Conservation (phyloP, 2,888 invertebrate genomes). For the Apamea sordens region DNA sequence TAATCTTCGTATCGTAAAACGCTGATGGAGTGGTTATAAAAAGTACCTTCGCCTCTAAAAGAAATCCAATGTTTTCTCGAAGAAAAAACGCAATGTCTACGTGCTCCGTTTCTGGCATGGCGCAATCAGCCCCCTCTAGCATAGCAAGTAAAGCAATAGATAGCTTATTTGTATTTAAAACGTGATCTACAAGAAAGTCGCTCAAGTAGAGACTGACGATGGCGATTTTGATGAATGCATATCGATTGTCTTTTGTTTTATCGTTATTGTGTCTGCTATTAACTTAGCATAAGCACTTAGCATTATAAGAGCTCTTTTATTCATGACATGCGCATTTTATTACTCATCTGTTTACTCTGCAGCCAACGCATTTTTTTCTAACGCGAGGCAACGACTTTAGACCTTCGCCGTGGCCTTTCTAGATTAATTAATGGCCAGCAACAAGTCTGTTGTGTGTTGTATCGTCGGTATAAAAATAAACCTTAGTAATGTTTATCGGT, state of each 20-base stretch:
- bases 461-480: slow-evolving; percentile 81
- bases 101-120: slow-evolving; percentile 70
- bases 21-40: slow-evolving; percentile 49
- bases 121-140: slow-evolving; percentile 72
- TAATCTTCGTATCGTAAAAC: slow-evolving; percentile 54
- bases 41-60: slow-evolving; percentile 57
- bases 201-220: slow-evolving; percentile 66
- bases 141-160: slow-evolving; percentile 74
- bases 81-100: slow-evolving; percentile 64
- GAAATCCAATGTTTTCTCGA: slow-evolving; percentile 62
- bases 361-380: slow-evolving; percentile 47
- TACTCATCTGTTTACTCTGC: slow-evolving; percentile 52
- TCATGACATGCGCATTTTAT: slow-evolving; percentile 42
- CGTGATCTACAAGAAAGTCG: slow-evolving; percentile 73
- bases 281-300: slow-evolving; percentile 50
- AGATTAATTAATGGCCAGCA: slow-evolving; percentile 77
- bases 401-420: slow-evolving; percentile 85
- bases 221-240: slow-evolving; percentile 67
- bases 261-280: slow-evolving; percentile 46
- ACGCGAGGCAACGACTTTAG: slow-evolving; percentile 67
- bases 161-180: slow-evolving; percentile 74
- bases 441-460: slow-evolving; percentile 68
- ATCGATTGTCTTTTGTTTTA: slow-evolving; percentile 50
- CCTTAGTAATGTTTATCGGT: slow-evolving; percentile 68
- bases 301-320: slow-evolving; percentile 45